Evolutionary conservation across 2,888 invertebrate genomes (phyloP).

Genomic region (Pelosia muscerda): DNA sequence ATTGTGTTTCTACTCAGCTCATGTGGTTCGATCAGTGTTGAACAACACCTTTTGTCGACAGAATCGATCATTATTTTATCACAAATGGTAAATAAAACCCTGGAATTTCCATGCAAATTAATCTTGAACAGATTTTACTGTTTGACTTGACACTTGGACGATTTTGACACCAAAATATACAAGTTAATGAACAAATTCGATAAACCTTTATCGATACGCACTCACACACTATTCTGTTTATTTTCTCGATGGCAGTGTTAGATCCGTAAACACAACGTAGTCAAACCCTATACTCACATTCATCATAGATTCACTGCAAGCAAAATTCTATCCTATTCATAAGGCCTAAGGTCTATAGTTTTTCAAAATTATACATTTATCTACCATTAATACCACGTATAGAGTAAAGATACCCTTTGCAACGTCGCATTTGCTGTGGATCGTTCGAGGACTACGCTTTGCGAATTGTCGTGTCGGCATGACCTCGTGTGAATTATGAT

Average conservation of each 20-base stretch:
- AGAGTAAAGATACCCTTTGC: constrained; percentile 57
- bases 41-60: constrained; percentile 14
- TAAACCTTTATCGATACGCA: constrained; percentile 54
- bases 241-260: constrained; percentile 54
- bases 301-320: constrained; percentile 19
- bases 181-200: constrained; percentile 53
- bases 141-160: constrained; percentile 48
- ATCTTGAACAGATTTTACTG: constrained; percentile 50
- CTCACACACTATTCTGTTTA: constrained; percentile 51
- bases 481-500: constrained; percentile 44
- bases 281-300: constrained; percentile 37
- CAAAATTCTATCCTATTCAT: constrained; percentile 33
- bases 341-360: constrained; percentile 29
- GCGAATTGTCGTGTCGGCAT: constrained; percentile 47
- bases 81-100: constrained; percentile 20
- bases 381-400: constrained; percentile 44
- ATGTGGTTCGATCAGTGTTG: constrained; percentile 33
- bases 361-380: constrained; percentile 30
- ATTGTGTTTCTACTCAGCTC: constrained; percentile 21
- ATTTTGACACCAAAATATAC: constrained; percentile 43
- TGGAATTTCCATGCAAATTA: constrained; percentile 57
- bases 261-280: constrained; percentile 52
- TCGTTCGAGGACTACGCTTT: constrained; percentile 36
- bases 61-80: constrained; percentile 37
- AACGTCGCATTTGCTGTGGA: constrained; percentile 52